A percentile compares a stretch with the other conserved stretches of the same genome.
Evolutionary conservation across 2,797 vertebrate genomes (phyloP).

Genomic region (Helostoma temminkii): DNA sequence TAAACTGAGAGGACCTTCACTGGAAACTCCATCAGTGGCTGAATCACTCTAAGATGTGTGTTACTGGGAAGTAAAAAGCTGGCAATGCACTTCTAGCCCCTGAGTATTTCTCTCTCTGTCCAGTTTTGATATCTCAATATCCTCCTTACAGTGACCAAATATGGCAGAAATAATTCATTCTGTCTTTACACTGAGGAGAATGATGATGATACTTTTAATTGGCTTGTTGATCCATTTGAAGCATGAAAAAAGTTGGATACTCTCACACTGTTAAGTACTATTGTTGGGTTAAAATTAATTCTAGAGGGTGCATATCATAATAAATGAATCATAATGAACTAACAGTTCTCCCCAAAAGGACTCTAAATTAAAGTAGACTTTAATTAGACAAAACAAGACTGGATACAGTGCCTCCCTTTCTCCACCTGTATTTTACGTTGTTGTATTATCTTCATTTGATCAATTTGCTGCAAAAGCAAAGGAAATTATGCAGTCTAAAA

Average conservation of each 20-base stretch:
- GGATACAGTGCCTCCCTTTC: too few relatives aligned
- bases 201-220: conserved; percentile 1
- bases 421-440: too few relatives aligned
- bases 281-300: conserved; percentile 7
- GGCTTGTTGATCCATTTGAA: conserved; percentile 23
- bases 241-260: neutral
- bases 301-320: too few relatives aligned
- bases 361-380: too few relatives aligned
- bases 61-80: conserved; percentile 61
- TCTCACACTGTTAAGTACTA: neutral
- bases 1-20: conserved; percentile 85
- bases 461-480: neutral
- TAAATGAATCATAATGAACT: too few relatives aligned
- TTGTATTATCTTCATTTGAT: neutral
- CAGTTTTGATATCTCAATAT: conserved; percentile 64
- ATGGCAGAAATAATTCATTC: conserved; percentile 49
- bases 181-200: conserved; percentile 1
- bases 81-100: conserved; percentile 56
- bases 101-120: conserved; percentile 59
- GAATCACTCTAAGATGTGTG: conserved; percentile 80
- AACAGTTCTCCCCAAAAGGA: too few relatives aligned
- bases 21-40: conserved; percentile 91
- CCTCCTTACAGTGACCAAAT: conserved; percentile 50
- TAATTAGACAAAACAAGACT: too few relatives aligned
- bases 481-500: too few relatives aligned